Evolutionary conservation across 2,113 vertebrate genomes (phyloP), one percentile per base, ranked within the genome.

Genomic region (Tragulus kanchil): DNA sequence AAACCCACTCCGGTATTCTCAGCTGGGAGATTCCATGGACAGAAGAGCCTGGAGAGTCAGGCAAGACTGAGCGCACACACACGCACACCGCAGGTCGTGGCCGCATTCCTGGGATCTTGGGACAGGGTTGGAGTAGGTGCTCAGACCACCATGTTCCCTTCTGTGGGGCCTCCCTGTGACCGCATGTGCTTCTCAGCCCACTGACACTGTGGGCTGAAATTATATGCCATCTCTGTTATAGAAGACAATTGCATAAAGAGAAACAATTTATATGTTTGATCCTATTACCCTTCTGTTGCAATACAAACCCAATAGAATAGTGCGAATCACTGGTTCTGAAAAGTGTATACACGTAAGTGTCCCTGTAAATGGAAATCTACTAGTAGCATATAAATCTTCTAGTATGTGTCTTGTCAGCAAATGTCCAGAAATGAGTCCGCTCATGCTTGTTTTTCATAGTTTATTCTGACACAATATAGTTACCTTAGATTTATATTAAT

Each of bases 311-410:
- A 62, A 11, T 1, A 48, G 15, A 65, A 14, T 42, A 16, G 5
- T 26, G 5, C 62, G 26, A 31, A 54, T 77, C 56, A 75, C 4
- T 77, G n/a, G 62, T 26, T 59, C 45, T 14, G 21, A 42, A 58
- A 48, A 1, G 12, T 26, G 3, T 25, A 8, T 56, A 36, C 54
- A 48, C 8, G 0, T 31, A 17, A 48, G 54, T 1, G 23, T 91
- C 1, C 5, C 8, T 45, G 17, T n/a, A n/a, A n/a, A n/a, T 36
- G 16, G 15, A n/a, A 25, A 58, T n/a, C n/a, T n/a, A n/a, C n/a
- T n/a, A n/a, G 26, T 52, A 31, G 15, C 3, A n/a, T 4, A 5
- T 11, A 17, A 6, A 11, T 31, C 15, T 28, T 0, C 28, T 17
- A 17, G 7, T 36, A 11, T 28, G 0, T 56, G 3, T 48, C 10